Percentiles rank a stretch among this genome's conserved stretches.
phyloP scores from a whole-genome alignment of 2,797 vertebrate genomes.

The Champsocephalus esox region DNA sequence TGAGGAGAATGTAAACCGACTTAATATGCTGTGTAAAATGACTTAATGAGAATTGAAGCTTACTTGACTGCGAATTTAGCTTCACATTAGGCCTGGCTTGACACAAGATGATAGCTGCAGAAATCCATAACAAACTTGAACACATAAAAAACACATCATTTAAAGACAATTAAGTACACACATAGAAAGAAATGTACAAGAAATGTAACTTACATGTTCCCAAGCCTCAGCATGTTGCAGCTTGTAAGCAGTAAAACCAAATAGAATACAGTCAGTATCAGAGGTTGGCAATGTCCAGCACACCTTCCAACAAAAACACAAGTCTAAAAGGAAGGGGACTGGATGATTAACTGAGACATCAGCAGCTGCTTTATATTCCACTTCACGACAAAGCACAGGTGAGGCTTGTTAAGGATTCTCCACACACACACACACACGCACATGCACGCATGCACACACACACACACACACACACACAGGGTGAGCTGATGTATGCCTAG shows the following conservation, averaged over 20 bases:
- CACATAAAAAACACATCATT: not conserved
- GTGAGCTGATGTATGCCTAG: too few species aligned
- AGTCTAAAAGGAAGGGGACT: slow-evolving; percentile 14
- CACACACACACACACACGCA: slow-evolving; percentile 38
- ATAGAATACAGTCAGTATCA: slow-evolving; percentile 20
- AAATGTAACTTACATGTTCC: slow-evolving; percentile 60
- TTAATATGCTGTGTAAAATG: fast-evolving
- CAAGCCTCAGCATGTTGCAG: slow-evolving; percentile 60
- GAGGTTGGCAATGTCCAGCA: slow-evolving; percentile 27
- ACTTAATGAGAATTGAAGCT: not conserved
- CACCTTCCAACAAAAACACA: slow-evolving; percentile 19
- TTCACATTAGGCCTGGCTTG: slow-evolving; percentile 66
- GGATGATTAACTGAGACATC: not conserved
- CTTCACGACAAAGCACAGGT: slow-evolving; percentile 53
- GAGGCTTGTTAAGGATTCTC: slow-evolving; percentile 34
- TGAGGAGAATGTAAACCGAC: not conserved
- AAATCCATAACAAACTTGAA: slow-evolving; percentile 72
- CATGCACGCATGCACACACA: not conserved
- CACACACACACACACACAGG: too few species aligned
- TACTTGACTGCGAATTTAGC: slow-evolving; percentile 69
- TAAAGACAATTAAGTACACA: not conserved
- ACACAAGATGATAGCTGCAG: slow-evolving; percentile 49
- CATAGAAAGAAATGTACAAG: fast-evolving
- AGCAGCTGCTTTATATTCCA: slow-evolving; percentile 57
- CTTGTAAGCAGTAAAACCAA: slow-evolving; percentile 23